Conservation (phyloP, 2,888 invertebrate genomes). For the Brenthis ino region DNA sequence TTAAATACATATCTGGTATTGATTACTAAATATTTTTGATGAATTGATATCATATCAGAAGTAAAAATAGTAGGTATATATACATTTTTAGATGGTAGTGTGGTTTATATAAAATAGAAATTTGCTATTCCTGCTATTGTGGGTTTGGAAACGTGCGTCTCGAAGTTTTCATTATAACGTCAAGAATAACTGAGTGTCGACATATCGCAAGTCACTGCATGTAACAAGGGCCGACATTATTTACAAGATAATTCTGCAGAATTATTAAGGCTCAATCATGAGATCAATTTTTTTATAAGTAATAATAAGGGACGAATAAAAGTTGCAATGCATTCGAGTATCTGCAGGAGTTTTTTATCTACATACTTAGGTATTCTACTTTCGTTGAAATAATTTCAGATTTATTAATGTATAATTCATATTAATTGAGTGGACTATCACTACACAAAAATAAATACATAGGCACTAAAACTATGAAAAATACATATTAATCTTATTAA, state of each 20-base stretch:
- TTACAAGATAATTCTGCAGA: slow-evolving; percentile 29
- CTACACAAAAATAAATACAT: no score
- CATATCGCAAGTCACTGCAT: slow-evolving; percentile 22
- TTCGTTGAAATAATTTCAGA: no score
- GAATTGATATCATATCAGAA: no score
- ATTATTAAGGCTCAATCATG: slow-evolving; percentile 9
- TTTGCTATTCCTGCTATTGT: not conserved
- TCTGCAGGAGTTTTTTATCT: not conserved
- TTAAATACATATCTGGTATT: not conserved
- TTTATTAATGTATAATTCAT: no score
- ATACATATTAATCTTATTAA: no score
- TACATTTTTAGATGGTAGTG: no score
- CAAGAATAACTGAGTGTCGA: slow-evolving; percentile 2
- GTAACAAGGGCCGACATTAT: slow-evolving; percentile 23
- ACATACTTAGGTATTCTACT: no score
- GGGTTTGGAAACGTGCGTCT: not conserved
- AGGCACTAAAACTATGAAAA: no score
- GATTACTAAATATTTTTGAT: no score
- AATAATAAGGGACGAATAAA: slow-evolving; percentile 13
- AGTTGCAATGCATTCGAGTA: slow-evolving; percentile 5
- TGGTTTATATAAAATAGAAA: no score
- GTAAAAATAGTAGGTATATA: no score
- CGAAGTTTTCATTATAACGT: not conserved
- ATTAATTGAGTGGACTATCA: no score
- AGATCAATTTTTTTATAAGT: slow-evolving; percentile 14